A percentile compares a stretch with the other conserved stretches of the same genome.
Conservation (phyloP, 1,140 invertebrate species). For the Drosophila pruinosa region DNA sequence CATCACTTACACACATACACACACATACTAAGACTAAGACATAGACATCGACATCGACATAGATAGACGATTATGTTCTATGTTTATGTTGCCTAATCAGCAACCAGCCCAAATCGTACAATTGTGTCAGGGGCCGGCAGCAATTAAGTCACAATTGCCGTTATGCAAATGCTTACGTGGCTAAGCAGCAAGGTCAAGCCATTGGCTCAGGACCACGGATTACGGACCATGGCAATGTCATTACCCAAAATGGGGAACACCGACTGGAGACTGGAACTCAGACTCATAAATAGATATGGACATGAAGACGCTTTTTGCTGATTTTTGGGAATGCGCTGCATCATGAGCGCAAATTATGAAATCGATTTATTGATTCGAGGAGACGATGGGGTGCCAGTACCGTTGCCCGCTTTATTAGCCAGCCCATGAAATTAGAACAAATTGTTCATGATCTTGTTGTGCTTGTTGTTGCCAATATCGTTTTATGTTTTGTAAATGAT, state of each 20-base stretch:
- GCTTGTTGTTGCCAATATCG: constrained; percentile 15
- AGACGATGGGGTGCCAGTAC: constrained; percentile 36
- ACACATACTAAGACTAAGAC: background rate
- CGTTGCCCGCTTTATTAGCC: constrained; percentile 49
- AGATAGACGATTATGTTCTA: constrained; percentile 4
- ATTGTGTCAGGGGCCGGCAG: constrained; percentile 46
- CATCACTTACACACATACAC: constrained; percentile 36
- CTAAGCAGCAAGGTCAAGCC: constrained; percentile 58
- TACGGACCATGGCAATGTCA: constrained; percentile 17
- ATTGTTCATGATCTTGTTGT: constrained; percentile 70
- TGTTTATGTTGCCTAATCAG: constrained; percentile 61
- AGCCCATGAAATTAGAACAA: constrained; percentile 66
- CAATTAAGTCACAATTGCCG: constrained; percentile 62
- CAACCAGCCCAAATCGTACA: constrained; percentile 64
- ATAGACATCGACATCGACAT: constrained; percentile 1
- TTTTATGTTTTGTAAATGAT: constrained; percentile 26
- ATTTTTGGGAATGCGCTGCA: constrained; percentile 61
- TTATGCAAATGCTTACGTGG: background rate
- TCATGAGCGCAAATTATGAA: constrained; percentile 52
- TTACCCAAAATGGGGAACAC: constrained; percentile 14
- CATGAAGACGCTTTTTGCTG: background rate
- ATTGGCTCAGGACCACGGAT: constrained; percentile 43
- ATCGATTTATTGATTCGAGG: constrained; percentile 26
- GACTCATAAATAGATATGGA: background rate
- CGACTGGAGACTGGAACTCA: background rate